Conservation (phyloP, 2,797 vertebrate species). For the Hylomyscus alleni region DNA sequence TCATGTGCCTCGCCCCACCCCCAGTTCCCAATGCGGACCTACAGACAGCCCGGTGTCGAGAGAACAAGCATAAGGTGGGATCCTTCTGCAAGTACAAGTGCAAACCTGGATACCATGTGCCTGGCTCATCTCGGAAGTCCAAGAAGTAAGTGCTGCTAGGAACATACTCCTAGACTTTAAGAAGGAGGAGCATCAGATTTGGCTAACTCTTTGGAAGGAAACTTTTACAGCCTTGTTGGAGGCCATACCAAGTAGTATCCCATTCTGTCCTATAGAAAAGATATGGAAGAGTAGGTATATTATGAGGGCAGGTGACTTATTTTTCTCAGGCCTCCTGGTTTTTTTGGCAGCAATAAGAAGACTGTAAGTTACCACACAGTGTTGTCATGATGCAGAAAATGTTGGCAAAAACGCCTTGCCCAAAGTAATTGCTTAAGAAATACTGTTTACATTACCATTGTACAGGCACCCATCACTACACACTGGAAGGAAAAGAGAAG, state of each 20-base stretch:
- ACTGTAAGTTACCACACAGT: neutral
- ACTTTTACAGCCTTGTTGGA: neutral
- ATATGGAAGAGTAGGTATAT: neutral
- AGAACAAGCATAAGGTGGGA: conserved; percentile 97
- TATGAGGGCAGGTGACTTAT: neutral
- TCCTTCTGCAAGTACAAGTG: conserved; percentile 99
- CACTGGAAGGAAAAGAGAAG: neutral
- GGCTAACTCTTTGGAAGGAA: neutral
- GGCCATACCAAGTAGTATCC: accelerated
- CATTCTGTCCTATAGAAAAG: neutral
- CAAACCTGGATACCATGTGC: conserved; percentile 96
- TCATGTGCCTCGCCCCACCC: conserved; percentile 96
- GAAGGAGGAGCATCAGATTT: neutral
- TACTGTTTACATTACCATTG: neutral
- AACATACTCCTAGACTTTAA: accelerated
- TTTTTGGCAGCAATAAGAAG: neutral
- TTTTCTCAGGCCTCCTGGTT: neutral
- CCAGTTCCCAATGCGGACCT: conserved; percentile 94
- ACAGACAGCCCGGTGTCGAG: conserved; percentile 94
- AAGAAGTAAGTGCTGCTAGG: conserved; percentile 89
- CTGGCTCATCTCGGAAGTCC: conserved; percentile 90
- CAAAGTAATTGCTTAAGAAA: neutral
- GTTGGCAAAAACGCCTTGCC: neutral
- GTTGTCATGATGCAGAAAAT: neutral
- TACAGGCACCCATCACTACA: neutral